A percentile compares a stretch with the other conserved stretches of the same genome.
phyloP scores from a whole-genome alignment of 2,797 vertebrate species.

The Bradypodion pumilum region DNA sequence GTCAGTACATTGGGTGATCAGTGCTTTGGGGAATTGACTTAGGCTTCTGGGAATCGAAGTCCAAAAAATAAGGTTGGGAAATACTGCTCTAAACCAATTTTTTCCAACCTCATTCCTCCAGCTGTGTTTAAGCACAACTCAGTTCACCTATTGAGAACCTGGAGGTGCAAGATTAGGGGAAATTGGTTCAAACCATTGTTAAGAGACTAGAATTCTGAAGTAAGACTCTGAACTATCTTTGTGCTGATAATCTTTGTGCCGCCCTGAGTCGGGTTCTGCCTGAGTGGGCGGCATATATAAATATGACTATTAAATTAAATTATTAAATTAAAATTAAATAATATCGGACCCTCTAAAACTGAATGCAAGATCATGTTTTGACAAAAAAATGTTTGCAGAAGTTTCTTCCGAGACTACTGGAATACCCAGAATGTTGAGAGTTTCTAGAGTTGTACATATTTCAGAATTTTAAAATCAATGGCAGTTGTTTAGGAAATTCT shows the following conservation, averaged over 20 bases:
- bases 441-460: not conserved
- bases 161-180: not conserved
- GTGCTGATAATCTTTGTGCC: too few relatives aligned
- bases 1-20: too few relatives aligned
- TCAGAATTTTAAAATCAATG: conserved; percentile 7
- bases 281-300: too few relatives aligned
- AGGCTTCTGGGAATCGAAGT: not conserved
- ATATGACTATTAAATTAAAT: too few relatives aligned
- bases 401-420: not conserved
- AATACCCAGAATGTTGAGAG: conserved; percentile 9
- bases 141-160: not conserved
- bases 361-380: conserved; percentile 3
- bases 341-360: not conserved
- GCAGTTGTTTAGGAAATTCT: conserved; percentile 18
- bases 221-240: conserved; percentile 6
- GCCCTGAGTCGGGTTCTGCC: too few relatives aligned
- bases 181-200: not conserved
- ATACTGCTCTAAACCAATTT: not conserved
- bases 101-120: not conserved
- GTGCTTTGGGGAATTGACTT: too few relatives aligned
- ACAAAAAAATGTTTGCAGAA: not conserved
- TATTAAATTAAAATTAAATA: too few relatives aligned
- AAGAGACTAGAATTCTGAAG: not conserved
- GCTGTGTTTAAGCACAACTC: not conserved
- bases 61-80: not conserved